These are phyloP conservation scores for Drosophila arawakana DNA, from an alignment of 1,140 invertebrate genomes.

Conservation along the genomic window DNA sequence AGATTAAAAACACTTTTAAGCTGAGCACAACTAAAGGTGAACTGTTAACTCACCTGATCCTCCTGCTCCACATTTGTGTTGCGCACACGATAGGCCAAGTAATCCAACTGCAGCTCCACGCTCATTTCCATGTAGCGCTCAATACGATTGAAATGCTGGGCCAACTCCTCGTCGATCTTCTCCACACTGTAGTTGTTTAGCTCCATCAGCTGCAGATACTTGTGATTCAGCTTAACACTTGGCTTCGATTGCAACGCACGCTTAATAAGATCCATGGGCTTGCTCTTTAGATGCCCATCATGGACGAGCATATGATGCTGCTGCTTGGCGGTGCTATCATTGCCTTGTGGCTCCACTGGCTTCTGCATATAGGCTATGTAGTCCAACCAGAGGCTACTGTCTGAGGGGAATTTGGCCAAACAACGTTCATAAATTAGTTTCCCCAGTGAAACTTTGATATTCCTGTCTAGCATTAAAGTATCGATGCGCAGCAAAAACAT, in stretches of 20 bases:
- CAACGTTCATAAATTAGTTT: constrained; percentile 52
- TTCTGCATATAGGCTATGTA: constrained; percentile 49
- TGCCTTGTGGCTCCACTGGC: not conserved
- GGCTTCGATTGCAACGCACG: constrained; percentile 36
- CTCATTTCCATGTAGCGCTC: constrained; percentile 16
- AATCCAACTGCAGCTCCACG: constrained; percentile 63
- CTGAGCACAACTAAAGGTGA: not conserved
- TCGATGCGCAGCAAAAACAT: constrained; percentile 12
- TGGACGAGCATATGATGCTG: not conserved
- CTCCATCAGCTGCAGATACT: constrained; percentile 52
- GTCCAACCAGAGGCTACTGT: constrained; percentile 50
- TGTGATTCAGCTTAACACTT: constrained; percentile 43
- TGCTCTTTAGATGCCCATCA: constrained; percentile 36
- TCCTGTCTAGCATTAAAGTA: not conserved
- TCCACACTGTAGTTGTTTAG: not conserved
- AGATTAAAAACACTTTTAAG: too few relatives aligned
- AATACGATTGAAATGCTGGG: constrained; percentile 17
- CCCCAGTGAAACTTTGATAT: constrained; percentile 21
- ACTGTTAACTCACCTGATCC: constrained; percentile 15
- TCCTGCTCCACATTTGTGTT: constrained; percentile 1
- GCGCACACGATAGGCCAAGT: constrained; percentile 61
- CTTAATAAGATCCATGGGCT: constrained; percentile 30
- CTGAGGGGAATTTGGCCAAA: constrained; percentile 42
- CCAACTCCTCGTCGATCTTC: constrained; percentile 31
- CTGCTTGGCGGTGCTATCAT: not conserved